phyloP scores from a whole-genome alignment of 2,888 invertebrate species.

The Dryobota labecula region DNA sequence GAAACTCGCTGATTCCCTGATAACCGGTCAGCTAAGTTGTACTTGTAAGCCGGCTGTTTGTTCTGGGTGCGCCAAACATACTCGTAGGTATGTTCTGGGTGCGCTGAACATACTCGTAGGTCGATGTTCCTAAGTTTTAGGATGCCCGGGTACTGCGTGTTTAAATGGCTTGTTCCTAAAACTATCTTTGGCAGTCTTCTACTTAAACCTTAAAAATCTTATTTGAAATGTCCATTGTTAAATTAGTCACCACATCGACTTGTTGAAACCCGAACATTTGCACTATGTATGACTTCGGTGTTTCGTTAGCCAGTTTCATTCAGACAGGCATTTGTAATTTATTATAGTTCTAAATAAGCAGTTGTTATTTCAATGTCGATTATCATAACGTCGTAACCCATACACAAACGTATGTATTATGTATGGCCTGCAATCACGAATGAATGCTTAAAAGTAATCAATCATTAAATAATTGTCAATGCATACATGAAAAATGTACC shows the following conservation, averaged over 20 bases:
- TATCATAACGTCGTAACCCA: not conserved
- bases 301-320: not conserved
- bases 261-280: no score
- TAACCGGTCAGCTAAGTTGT: not conserved
- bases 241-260: not conserved
- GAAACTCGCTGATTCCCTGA: no score
- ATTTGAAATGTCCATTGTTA: not conserved
- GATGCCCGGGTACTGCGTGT: not conserved
- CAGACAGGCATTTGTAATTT: not conserved
- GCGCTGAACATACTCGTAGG: no score
- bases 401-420: not conserved
- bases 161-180: not conserved
- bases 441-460: conserved; percentile 18
- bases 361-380: not conserved
- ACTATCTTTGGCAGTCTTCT: not conserved
- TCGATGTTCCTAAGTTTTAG: no score
- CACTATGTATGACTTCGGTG: not conserved
- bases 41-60: no score
- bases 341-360: not conserved
- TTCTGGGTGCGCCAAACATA: not conserved
- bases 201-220: not conserved
- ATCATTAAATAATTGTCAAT: conserved; percentile 24
- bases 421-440: conserved; percentile 28
- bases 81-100: no score
- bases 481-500: conserved; percentile 16